Conservation (phyloP, 2,888 invertebrate species). For the Slavum lentiscoides region DNA sequence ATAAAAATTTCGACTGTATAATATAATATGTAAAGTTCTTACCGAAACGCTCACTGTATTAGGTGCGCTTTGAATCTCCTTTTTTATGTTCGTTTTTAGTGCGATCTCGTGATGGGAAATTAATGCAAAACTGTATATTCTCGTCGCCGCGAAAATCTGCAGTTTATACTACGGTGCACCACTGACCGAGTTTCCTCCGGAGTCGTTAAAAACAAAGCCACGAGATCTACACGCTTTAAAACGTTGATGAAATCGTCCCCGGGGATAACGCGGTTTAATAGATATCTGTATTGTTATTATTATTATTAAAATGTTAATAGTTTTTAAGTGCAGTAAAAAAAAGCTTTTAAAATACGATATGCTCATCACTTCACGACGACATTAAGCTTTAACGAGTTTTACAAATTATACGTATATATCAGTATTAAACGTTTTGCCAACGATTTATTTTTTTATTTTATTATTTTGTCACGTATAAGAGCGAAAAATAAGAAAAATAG, state of each 20-base stretch:
- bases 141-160: no score
- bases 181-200: background rate
- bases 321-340: background rate
- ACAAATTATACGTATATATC: no score
- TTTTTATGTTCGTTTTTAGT: background rate
- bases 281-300: conserved; percentile 8
- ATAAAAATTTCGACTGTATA: background rate
- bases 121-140: background rate
- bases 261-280: background rate
- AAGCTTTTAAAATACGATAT: background rate
- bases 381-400: background rate
- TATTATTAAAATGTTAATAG: background rate
- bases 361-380: background rate
- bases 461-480: no score
- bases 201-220: conserved; percentile 15
- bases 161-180: no score
- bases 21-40: background rate
- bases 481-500: no score
- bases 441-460: no score
- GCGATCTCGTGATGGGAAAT: background rate
- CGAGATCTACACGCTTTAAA: no score
- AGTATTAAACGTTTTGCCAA: no score
- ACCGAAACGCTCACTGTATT: background rate
- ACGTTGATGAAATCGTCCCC: background rate
- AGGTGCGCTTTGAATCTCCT: background rate